Percentiles rank a stretch among this genome's conserved stretches.
phyloP scores from a whole-genome alignment of 2,797 vertebrate genomes.

The Rhynchonycteris naso region DNA sequence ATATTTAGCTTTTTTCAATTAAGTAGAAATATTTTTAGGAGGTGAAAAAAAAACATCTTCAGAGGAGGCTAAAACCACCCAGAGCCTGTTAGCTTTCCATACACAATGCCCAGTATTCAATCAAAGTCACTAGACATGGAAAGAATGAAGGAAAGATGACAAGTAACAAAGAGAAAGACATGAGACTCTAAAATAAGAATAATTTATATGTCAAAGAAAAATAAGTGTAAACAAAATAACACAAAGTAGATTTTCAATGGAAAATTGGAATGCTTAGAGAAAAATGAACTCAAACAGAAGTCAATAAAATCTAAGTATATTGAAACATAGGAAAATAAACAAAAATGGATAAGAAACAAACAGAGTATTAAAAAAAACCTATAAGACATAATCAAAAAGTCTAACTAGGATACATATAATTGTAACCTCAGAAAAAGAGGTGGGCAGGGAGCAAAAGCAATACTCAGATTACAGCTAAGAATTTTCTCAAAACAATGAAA shows the following conservation, averaged over 20 bases:
- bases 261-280: background rate
- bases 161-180: background rate
- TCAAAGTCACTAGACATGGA: background rate
- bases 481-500: background rate
- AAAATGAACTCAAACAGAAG: background rate
- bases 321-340: background rate
- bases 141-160: background rate
- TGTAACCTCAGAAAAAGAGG: background rate
- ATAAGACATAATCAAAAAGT: background rate
- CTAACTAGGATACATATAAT: background rate
- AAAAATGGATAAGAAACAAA: background rate
- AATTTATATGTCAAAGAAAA: background rate
- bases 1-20: background rate
- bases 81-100: background rate
- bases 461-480: background rate
- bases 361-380: background rate
- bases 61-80: background rate
- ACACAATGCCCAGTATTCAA: background rate
- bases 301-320: background rate
- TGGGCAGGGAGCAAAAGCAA: background rate
- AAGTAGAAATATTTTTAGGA: background rate
- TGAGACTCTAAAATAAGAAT: background rate
- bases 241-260: background rate
- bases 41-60: background rate
- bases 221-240: background rate